Base-by-base conservation (phyloP, 2,113 vertebrate genomes). In the Planiliza haematocheilus region DNA sequence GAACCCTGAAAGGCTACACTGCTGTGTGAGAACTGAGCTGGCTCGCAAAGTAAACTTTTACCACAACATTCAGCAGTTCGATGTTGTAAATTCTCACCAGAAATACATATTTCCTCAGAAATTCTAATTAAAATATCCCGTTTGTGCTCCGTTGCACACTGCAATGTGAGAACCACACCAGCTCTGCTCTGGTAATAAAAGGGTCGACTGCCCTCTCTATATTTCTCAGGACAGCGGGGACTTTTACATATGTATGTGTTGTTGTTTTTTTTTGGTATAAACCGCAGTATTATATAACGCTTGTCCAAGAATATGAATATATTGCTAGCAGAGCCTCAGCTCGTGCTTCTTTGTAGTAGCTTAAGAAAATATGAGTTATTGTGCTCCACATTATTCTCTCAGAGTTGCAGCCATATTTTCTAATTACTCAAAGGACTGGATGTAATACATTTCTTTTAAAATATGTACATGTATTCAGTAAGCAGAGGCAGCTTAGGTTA, bases 341-440 rank as follows among this genome's bases (percentile, higher is more conserved):
- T 43, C 24, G 59, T 0, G 1, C 50, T 58, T 78, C 8, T 16
- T 21, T 69, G 53, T 36, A 41, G 42, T 18, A 41, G 21, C 39
- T 24, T 66, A 57, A 74, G 52, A 63, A 51, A 77, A 76, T 36
- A 71, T 34, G 49, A 58, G 43, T 12, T 67, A 45, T 51, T 70
- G 49, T 50, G 11, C 55, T 66, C 16, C 48, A 39, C 66, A 79
- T 69, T 12, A 52, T 48, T 60, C 24, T 66, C 39, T 38, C 18
- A 43, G 49, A 59, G 74, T n/a, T n/a, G 10, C n/a, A 42, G 67
- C 46, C 20, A 43, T 4, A 1, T 66, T 70, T 63, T 36, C 10
- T 42, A 73, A 74, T 83, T 63, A 71, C 65, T 48, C 20, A 14
- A 17, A 77, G 34, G 45, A 62, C 7, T 41, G 20, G 41, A 38